phyloP scores from a whole-genome alignment of 2,888 invertebrate species.

The Erannis defoliaria region DNA sequence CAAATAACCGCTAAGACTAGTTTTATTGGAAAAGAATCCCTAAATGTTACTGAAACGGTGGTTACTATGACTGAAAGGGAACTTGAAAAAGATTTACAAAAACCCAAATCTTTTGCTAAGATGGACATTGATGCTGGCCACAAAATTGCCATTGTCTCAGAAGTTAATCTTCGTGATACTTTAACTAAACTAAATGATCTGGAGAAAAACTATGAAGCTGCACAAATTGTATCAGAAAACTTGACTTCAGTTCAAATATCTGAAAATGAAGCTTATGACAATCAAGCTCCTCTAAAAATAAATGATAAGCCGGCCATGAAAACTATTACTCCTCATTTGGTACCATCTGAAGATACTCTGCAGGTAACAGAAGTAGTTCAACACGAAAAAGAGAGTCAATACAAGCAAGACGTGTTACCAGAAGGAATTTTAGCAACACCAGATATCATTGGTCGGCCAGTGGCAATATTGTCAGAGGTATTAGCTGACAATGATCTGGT shows the following conservation, averaged over 20 bases:
- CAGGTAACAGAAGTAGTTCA: slow-evolving; percentile 69
- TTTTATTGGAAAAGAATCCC: slow-evolving; percentile 86
- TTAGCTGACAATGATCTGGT: slow-evolving; percentile 73
- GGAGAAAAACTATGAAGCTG: slow-evolving; percentile 65
- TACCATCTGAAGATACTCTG: slow-evolving; percentile 61
- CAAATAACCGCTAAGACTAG: slow-evolving; percentile 82
- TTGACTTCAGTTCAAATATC: slow-evolving; percentile 69
- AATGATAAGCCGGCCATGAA: slow-evolving; percentile 59
- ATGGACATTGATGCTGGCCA: slow-evolving; percentile 82
- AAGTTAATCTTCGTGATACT: slow-evolving; percentile 72
- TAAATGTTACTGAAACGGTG: slow-evolving; percentile 87
- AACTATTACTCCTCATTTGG: slow-evolving; percentile 62
- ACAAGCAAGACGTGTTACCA: slow-evolving; percentile 41
- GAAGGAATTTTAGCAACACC: slow-evolving; percentile 69
- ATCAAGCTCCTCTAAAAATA: slow-evolving; percentile 65
- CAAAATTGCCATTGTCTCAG: slow-evolving; percentile 79
- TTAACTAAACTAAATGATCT: slow-evolving; percentile 59
- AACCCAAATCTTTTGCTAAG: slow-evolving; percentile 80
- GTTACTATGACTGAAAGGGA: slow-evolving; percentile 81
- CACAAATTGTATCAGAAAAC: slow-evolving; percentile 63
- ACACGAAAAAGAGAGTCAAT: slow-evolving; percentile 74
- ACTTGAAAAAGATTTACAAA: slow-evolving; percentile 66
- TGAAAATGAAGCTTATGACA: slow-evolving; percentile 77
- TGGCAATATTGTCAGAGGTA: slow-evolving; percentile 83
- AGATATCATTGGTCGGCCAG: slow-evolving; percentile 78